Conservation (phyloP, 64 coral and sea anemone genomes). For the Pocillopora damicornis region DNA sequence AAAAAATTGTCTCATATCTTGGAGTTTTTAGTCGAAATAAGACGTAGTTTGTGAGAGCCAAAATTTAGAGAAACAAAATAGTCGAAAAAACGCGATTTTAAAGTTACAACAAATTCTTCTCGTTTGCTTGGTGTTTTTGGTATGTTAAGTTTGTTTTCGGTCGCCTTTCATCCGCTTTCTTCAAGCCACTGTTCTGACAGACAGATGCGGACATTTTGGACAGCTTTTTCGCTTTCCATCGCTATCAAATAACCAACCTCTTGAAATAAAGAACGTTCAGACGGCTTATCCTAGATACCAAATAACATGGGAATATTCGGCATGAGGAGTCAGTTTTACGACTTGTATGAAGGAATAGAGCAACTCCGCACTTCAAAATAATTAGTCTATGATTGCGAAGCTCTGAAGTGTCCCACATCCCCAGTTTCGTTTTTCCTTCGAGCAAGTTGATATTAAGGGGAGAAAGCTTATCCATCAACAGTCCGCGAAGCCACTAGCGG, state of each 20-base stretch:
- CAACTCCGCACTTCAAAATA: conserved; percentile 18
- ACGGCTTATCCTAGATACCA: conserved; percentile 36
- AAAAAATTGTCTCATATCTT: neutral
- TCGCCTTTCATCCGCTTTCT: conserved; percentile 59
- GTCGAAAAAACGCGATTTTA: conserved; percentile 28
- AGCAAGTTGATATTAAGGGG: neutral
- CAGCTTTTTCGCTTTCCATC: conserved; percentile 62
- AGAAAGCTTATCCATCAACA: neutral
- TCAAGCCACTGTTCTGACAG: conserved; percentile 63
- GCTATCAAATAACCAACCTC: conserved; percentile 73
- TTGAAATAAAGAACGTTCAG: conserved; percentile 36
- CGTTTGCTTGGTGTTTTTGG: conserved; percentile 57
- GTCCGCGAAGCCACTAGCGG: too few relatives aligned
- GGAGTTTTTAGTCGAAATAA: neutral
- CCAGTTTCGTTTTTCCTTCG: neutral
- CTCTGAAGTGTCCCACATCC: neutral
- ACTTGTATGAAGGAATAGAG: conserved; percentile 27
- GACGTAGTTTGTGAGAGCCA: neutral
- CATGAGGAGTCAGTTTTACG: conserved; percentile 15
- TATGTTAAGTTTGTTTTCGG: conserved; percentile 82
- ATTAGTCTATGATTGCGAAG: conserved; percentile 29
- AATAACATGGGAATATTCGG: conserved; percentile 35
- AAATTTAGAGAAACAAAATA: conserved; percentile 1
- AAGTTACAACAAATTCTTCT: conserved; percentile 4
- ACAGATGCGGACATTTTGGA: conserved; percentile 65